Base-by-base conservation (phyloP, 2,113 vertebrate genomes). In the Aphelocoma coerulescens region DNA sequence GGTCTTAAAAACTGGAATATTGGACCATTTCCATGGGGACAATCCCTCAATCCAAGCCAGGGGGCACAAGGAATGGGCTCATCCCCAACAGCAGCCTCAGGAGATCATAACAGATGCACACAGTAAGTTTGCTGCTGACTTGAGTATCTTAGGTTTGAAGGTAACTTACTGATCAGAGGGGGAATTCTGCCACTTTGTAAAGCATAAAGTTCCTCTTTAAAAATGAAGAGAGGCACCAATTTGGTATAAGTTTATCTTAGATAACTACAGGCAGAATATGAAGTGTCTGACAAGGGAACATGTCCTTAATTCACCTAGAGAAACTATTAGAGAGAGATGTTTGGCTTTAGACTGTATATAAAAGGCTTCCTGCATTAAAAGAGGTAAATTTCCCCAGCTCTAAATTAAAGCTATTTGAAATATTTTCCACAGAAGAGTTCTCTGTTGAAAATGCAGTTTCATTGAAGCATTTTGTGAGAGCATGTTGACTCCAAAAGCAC, bases 381-480 rank as follows among this genome's bases (percentile, higher is more conserved):
- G 82, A 86, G 90, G 92, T 84, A 94, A 91, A 96, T 89, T 95
- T 96, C 18, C 80, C 88, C 76, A 62, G 84, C 89, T 89, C 85
- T 91, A 92, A 96, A 95, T 96, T 96, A 89, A 95, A 96, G 92
- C 93, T 92, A 92, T 96, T 96, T 96, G 92, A 95, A 95, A 97
- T 90, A 88, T 93, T 95, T 95, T 95, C 62, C 85, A 91, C 77
- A 81, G 93, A 93, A 94, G 93, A 94, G 95, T 96, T 96, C 80
- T 90, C 90, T 95, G 93, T 96, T 95, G 93, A 96, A 96, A 96
- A 96, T 74, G 85, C 83, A 76, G 96, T 78, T 97, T 93, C 95
- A 93, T 49, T 96, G 88, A 94, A 97, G 93, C 92, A 84, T 94
- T 92, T 96, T 91, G 57, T 78, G 86, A 95, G 96, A 96, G 93